Evolutionary conservation across 2,888 invertebrate genomes (phyloP).

Genomic region (Halictus quadricinctus): DNA sequence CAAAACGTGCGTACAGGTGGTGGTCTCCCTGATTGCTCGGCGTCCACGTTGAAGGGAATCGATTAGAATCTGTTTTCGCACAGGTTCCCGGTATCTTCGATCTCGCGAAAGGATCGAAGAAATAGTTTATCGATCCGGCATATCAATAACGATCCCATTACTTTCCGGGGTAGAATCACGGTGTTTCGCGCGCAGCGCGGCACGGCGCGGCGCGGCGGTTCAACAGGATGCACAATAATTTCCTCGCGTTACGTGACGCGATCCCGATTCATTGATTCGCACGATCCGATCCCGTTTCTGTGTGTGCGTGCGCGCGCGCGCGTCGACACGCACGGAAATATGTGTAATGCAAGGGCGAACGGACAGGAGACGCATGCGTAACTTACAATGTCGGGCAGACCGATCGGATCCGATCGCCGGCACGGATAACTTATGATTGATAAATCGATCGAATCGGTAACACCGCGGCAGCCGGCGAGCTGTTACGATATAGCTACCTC

Average conservation of each 20-base stretch:
- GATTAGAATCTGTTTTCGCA: conserved; percentile 4
- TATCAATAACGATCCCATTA: conserved; percentile 52
- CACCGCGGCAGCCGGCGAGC: conserved; percentile 34
- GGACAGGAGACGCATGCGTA: conserved; percentile 44
- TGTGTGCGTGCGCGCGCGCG: neutral
- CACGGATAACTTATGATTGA: conserved; percentile 67
- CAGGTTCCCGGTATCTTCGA: conserved; percentile 16
- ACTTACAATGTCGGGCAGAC: conserved; percentile 48
- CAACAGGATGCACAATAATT: conserved; percentile 56
- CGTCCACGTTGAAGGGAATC: neutral
- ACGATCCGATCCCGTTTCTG: conserved; percentile 20
- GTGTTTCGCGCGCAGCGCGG: neutral
- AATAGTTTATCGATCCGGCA: conserved; percentile 44
- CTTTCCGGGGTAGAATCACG: neutral
- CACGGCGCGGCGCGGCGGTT: conserved; percentile 24
- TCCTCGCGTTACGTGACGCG: conserved; percentile 57
- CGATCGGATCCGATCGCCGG: conserved; percentile 57
- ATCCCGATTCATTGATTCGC: conserved; percentile 59
- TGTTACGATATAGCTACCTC: conserved; percentile 39
- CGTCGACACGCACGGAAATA: conserved; percentile 37
- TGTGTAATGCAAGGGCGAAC: conserved; percentile 39
- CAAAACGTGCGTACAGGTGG: neutral
- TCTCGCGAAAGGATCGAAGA: conserved; percentile 27
- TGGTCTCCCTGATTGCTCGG: too few relatives aligned
- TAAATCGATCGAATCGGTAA: conserved; percentile 65